A percentile compares a stretch with the other conserved stretches of the same genome.
Evolutionary conservation across 2,113 vertebrate species (phyloP).

Genomic region (Erythrocercus mccallii): DNA sequence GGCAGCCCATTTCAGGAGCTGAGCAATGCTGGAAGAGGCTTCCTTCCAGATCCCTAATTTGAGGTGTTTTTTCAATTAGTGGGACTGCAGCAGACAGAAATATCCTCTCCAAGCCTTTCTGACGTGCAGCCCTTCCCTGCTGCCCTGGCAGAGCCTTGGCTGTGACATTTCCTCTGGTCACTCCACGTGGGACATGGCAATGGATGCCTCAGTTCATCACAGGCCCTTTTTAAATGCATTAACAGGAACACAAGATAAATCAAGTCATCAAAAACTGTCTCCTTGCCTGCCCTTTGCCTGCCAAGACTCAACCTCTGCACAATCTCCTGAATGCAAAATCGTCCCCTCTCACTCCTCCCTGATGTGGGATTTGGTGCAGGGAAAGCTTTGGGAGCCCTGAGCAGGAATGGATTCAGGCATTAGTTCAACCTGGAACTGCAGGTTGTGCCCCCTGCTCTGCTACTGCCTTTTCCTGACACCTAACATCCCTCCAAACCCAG

Average conservation of each 20-base stretch:
- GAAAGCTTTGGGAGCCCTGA: not conserved
- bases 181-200: not conserved
- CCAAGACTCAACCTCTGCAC: not conserved
- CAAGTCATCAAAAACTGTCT: not conserved
- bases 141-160: not conserved
- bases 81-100: not conserved
- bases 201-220: not conserved
- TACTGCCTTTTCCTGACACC: not conserved
- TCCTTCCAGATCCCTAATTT: not conserved
- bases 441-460: not conserved
- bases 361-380: not conserved
- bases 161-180: not conserved
- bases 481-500: not conserved
- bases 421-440: not conserved
- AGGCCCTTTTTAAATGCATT: constrained; percentile 11
- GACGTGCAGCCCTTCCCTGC: not conserved
- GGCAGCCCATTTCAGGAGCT: not conserved
- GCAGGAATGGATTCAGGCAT: not conserved
- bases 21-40: not conserved
- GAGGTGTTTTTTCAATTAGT: not conserved
- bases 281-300: not conserved
- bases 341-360: not conserved
- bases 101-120: not conserved
- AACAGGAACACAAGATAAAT: not conserved
- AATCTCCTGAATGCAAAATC: not conserved